phyloP scores from a whole-genome alignment of 2,888 invertebrate species.

The Eustalomyia histrio region DNA sequence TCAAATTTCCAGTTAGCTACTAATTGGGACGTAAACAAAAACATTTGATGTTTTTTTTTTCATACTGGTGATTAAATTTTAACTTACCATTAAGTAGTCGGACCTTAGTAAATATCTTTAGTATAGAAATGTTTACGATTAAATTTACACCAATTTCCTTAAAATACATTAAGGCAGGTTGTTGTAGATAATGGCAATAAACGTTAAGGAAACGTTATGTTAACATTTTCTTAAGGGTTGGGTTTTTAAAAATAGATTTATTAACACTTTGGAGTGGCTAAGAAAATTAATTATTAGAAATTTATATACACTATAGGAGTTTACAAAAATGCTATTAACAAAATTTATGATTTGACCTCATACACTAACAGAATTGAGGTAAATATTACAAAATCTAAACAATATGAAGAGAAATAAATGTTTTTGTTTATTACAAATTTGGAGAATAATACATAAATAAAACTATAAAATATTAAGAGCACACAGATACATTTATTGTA shows the following conservation, averaged over 20 bases:
- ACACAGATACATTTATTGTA: not conserved
- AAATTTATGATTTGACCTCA: conserved; percentile 20
- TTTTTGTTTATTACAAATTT: conserved; percentile 33
- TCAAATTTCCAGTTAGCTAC: too few relatives aligned
- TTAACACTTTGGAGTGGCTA: conserved; percentile 17
- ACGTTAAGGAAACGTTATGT: not conserved
- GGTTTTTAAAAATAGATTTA: not conserved
- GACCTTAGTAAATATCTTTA: not conserved
- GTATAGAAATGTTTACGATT: not conserved
- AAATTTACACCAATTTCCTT: not conserved
- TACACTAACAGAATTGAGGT: not conserved
- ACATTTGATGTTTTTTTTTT: too few relatives aligned
- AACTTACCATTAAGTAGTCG: too few relatives aligned
- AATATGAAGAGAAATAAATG: not conserved
- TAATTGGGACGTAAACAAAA: too few relatives aligned
- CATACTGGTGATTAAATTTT: too few relatives aligned
- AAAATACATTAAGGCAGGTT: not conserved
- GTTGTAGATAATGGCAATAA: not conserved
- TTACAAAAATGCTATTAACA: not conserved
- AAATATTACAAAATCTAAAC: conserved; percentile 24
- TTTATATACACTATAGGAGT: not conserved
- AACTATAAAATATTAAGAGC: not conserved
- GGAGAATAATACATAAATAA: not conserved
- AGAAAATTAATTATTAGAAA: conserved; percentile 19
- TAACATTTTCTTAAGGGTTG: conserved; percentile 8